Percentiles rank a stretch among this genome's conserved stretches.
Evolutionary conservation across 2,797 vertebrate species (phyloP).

Genomic region (Salmo trutta): DNA sequence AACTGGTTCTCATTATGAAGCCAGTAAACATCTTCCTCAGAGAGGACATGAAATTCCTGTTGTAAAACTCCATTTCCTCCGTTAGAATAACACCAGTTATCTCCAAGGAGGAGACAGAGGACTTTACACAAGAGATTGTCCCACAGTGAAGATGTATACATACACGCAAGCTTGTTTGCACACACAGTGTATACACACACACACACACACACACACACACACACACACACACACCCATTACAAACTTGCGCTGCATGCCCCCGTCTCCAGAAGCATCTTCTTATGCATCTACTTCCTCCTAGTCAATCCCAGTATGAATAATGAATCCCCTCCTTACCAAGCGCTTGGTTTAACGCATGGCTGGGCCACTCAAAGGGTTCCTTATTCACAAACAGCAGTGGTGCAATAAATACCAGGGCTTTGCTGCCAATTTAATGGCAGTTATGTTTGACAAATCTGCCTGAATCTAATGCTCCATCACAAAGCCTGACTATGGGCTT

Average conservation of each 20-base stretch:
- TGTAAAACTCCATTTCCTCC: conserved; percentile 73
- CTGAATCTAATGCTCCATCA: conserved; percentile 77
- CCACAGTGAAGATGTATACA: background rate
- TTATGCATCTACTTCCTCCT: conserved; percentile 74
- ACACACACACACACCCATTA: background rate
- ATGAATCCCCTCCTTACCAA: conserved; percentile 67
- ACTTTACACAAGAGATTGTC: too few species aligned
- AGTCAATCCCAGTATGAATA: conserved; percentile 73
- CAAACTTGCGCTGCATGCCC: conserved; percentile 47
- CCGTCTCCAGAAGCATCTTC: conserved; percentile 70
- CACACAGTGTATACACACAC: background rate
- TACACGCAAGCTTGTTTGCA: background rate
- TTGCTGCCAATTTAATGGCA: conserved; percentile 77
- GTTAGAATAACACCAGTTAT: conserved; percentile 39
- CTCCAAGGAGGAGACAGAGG: conserved; percentile 23
- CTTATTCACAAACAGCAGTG: conserved; percentile 76
- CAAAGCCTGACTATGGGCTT: conserved; percentile 70
- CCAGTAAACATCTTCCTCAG: conserved; percentile 95
- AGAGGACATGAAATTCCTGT: conserved; percentile 79
- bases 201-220: background rate
- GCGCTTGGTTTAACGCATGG: conserved; percentile 68
- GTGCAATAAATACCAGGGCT: conserved; percentile 74
- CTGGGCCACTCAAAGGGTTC: conserved; percentile 66
- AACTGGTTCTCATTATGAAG: conserved; percentile 86
- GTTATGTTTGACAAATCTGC: conserved; percentile 80